phyloP scores from a whole-genome alignment of 2,888 invertebrate species.

The Ecdyonurus torrentis region DNA sequence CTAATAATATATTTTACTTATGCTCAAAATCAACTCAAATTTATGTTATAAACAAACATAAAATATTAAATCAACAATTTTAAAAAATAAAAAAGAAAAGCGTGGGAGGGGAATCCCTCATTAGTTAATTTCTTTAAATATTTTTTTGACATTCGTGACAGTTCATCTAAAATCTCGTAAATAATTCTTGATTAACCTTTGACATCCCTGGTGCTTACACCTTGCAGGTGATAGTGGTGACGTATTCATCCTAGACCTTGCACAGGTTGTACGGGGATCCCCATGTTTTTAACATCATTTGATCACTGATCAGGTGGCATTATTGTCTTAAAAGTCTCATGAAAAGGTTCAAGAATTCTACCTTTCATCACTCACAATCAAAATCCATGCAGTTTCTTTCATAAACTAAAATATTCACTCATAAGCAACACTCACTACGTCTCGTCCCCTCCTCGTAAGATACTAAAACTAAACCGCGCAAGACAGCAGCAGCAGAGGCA shows the following conservation, averaged over 20 bases:
- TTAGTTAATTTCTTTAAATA: neutral
- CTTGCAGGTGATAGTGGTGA: neutral
- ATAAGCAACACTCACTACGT: neutral
- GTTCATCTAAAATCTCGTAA: neutral
- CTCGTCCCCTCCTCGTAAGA: neutral
- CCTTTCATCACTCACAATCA: neutral
- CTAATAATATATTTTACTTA: neutral
- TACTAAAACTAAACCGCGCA: neutral
- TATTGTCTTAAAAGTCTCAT: neutral
- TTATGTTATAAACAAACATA: neutral
- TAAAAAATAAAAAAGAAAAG: neutral
- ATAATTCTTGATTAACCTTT: neutral
- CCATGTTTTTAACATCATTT: neutral
- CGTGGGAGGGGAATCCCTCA: neutral
- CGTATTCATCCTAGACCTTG: neutral
- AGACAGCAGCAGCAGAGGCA: neutral
- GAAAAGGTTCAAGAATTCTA: neutral
- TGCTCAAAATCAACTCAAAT: neutral
- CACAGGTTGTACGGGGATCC: neutral
- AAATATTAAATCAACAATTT: too few relatives aligned
- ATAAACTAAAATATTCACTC: neutral
- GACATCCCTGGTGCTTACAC: neutral
- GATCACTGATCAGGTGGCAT: neutral
- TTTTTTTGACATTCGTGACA: neutral
- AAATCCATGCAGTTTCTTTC: neutral